Evolutionary conservation across 2,797 vertebrate species (phyloP), one percentile per base, ranked within the genome.

Genomic region (Onychomys arenicola): DNA sequence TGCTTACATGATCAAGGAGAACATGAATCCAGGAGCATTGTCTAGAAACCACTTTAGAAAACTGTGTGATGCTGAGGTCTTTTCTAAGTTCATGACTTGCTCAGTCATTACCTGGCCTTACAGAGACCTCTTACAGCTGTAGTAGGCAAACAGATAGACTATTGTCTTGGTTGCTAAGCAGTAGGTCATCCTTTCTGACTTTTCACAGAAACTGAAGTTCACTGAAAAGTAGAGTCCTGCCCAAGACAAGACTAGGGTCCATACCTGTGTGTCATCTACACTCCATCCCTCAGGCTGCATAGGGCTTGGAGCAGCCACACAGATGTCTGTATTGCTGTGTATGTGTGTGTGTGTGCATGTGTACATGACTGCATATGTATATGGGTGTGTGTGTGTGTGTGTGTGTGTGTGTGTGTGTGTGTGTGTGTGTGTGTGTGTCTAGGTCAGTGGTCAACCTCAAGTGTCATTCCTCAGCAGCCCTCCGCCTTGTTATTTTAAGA

Each of bases 141-240:
- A 2, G 1, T 0, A 21, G 10, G 3, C 43, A 32, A n/a, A 65
- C 40, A 5, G 0, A 3, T 11, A 25, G 25, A 7, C 1, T 4
- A 2, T 14, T 55, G 65, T 37, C 65, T 67, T 23, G 9, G 57
- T 23, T 25, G 29, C 34, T 43, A 7, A 27, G 10, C 2, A 57
- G 17, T 4, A 10, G 61, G 14, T 14, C 25, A 34, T 27, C 49
- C 14, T 19, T 40, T 37, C 43, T 61, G 9, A 63, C 17, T 85
- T 76, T 43, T 59, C 29, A 29, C 9, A 23, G 29, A 92, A 55
- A 49, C n/a, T 40, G 61, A 78, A 25, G 40, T 49, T 88, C 43
- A 4, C 1, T 55, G 37, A 49, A 73, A 59, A 85, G 2, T 8
- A 27, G 34, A 52, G 12, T 77, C 37, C 59, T 34, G n/a, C 10